A percentile compares a stretch with the other conserved stretches of the same genome.
phyloP scores from a whole-genome alignment of 2,113 vertebrate genomes.

The Merops nubicus region DNA sequence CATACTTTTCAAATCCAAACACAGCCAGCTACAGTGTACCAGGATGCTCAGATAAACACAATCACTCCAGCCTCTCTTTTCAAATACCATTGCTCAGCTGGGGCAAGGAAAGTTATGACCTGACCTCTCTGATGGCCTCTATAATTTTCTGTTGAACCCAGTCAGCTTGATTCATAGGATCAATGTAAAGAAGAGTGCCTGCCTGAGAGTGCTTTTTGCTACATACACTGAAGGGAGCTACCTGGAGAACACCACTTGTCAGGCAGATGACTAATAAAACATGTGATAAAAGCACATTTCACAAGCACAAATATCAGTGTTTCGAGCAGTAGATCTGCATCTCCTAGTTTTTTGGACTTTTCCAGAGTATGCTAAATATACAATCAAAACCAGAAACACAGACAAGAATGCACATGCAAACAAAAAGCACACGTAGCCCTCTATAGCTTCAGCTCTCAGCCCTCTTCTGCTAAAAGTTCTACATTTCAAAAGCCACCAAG shows the following conservation, averaged over 20 bases:
- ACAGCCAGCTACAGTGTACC: not conserved
- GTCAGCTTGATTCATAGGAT: not conserved
- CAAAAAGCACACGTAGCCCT: not conserved
- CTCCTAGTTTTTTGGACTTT: not conserved
- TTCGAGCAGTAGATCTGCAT: not conserved
- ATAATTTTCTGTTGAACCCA: not conserved
- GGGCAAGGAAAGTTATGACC: not conserved
- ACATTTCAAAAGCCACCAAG: conserved; percentile 10
- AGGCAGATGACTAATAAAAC: not conserved
- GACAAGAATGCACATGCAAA: not conserved
- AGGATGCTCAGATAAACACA: not conserved
- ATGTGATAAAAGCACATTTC: not conserved
- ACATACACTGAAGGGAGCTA: not conserved
- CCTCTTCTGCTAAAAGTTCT: not conserved
- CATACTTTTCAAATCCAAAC: not conserved
- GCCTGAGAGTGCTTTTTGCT: not conserved
- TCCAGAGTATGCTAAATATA: not conserved
- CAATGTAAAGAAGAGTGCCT: not conserved
- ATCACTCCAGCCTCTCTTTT: not conserved
- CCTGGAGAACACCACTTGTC: not conserved
- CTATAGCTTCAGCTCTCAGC: not conserved
- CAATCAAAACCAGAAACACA: not conserved
- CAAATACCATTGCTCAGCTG: not conserved
- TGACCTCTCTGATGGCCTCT: not conserved
- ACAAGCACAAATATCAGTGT: not conserved